phyloP scores from a whole-genome alignment of 1,140 invertebrate genomes.

The Zaprionus davidi region DNA sequence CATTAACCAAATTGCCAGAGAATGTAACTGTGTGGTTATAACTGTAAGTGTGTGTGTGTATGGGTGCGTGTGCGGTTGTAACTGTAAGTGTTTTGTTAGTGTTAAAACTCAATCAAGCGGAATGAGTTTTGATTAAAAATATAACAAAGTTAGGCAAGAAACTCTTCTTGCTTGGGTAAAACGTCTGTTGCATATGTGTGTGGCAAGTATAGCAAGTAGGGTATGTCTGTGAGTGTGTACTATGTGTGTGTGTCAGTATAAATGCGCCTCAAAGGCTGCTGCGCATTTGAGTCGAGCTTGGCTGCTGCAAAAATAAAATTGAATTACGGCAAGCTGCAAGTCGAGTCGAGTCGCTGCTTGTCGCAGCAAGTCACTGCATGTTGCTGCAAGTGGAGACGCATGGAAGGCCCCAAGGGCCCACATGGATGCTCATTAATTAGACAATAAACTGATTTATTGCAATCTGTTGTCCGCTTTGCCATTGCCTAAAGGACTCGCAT shows the following conservation, averaged over 20 bases:
- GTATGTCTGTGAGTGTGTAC: neutral
- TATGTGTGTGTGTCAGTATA: neutral
- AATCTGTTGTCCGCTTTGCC: constrained; percentile 18
- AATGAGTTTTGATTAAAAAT: constrained; percentile 82
- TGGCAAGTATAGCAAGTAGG: no score
- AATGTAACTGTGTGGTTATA: constrained; percentile 1
- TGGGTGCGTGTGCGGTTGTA: neutral
- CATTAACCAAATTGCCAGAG: constrained; percentile 26
- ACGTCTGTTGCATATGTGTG: constrained; percentile 13
- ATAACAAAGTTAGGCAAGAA: constrained; percentile 71
- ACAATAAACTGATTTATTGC: constrained; percentile 73
- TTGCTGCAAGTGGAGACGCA: neutral
- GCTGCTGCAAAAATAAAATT: constrained; percentile 15
- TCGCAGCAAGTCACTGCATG: neutral
- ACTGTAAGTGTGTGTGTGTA: neutral
- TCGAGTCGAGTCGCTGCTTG: neutral
- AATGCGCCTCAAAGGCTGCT: constrained; percentile 13
- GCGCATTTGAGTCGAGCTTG: constrained; percentile 11
- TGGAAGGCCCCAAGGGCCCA: constrained; percentile 20
- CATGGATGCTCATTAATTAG: constrained; percentile 58
- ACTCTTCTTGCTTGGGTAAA: constrained; percentile 21
- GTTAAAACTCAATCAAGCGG: constrained; percentile 75
- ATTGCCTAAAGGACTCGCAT: constrained; percentile 15
- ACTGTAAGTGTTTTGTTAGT: constrained; percentile 24
- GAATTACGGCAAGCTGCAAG: constrained; percentile 24